Conservation (phyloP, 2,113 vertebrate species). For the Calyptommatus sinebrachiatus region DNA sequence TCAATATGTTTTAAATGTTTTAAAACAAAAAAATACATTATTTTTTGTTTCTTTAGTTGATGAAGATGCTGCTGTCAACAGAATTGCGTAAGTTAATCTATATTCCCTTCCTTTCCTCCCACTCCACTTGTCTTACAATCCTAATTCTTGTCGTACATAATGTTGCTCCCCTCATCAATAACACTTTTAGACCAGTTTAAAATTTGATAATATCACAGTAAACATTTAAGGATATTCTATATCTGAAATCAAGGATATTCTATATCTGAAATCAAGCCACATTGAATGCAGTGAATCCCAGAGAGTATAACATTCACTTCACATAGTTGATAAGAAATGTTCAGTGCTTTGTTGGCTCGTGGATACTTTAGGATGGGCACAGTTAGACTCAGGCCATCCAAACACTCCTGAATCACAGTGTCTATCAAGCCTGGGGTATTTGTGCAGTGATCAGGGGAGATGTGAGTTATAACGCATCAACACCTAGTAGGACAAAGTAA, state of each 20-base stretch:
- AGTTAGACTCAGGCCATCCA: background rate
- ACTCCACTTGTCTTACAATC: background rate
- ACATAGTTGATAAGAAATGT: background rate
- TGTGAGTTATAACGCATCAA: no score
- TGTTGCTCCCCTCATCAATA: background rate
- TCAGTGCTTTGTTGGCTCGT: background rate
- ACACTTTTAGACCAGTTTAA: no score
- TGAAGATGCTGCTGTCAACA: constrained; percentile 95
- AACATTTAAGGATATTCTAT: background rate
- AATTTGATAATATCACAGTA: no score
- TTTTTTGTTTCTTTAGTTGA: constrained; percentile 76
- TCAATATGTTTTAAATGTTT: no score
- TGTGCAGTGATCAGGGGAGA: no score
- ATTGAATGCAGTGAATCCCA: background rate
- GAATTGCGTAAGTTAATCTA: constrained; percentile 87
- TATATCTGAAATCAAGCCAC: background rate
- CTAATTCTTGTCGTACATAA: background rate
- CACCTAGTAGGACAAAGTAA: no score
- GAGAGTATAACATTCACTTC: background rate
- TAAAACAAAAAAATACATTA: background rate
- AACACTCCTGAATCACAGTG: no score
- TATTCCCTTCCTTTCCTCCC: background rate
- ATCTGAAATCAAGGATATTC: background rate
- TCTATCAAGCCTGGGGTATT: no score
- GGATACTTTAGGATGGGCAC: background rate